Evolutionary conservation across 2,797 vertebrate genomes (phyloP).

Genomic region (Bovichtus variegatus): DNA sequence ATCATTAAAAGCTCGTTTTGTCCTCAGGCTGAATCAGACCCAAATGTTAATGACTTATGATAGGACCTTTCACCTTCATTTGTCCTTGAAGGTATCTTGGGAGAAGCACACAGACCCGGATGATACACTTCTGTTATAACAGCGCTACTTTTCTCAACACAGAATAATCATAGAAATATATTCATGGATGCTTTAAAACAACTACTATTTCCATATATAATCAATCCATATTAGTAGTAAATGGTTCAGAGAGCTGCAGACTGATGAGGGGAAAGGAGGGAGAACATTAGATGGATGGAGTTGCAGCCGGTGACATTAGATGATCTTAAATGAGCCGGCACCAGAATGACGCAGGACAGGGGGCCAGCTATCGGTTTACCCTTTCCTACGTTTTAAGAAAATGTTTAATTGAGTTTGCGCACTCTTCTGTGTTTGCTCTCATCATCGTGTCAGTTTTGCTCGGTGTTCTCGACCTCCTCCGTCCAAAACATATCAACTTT

Average conservation of each 20-base stretch:
- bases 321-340: slow-evolving; percentile 23
- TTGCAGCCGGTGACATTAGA: neutral
- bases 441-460: no score
- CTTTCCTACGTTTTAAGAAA: neutral
- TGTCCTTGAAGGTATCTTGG: slow-evolving; percentile 20
- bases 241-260: slow-evolving; percentile 11
- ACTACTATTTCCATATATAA: slow-evolving; percentile 16
- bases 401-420: neutral
- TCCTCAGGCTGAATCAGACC: slow-evolving; percentile 38
- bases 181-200: slow-evolving; percentile 16
- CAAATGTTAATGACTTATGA: slow-evolving; percentile 58
- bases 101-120: slow-evolving; percentile 8
- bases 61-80: slow-evolving; percentile 31
- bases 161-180: slow-evolving; percentile 7
- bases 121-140: neutral
- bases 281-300: slow-evolving; percentile 19
- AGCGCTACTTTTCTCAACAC: neutral
- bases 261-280: slow-evolving; percentile 11
- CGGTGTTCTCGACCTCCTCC: neutral
- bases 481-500: neutral
- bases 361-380: neutral
- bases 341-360: neutral
- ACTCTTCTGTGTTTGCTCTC: neutral
- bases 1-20: slow-evolving; percentile 50
- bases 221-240: slow-evolving; percentile 23